Conservation (phyloP, 2,797 vertebrate species). For the Chelmon rostratus region DNA sequence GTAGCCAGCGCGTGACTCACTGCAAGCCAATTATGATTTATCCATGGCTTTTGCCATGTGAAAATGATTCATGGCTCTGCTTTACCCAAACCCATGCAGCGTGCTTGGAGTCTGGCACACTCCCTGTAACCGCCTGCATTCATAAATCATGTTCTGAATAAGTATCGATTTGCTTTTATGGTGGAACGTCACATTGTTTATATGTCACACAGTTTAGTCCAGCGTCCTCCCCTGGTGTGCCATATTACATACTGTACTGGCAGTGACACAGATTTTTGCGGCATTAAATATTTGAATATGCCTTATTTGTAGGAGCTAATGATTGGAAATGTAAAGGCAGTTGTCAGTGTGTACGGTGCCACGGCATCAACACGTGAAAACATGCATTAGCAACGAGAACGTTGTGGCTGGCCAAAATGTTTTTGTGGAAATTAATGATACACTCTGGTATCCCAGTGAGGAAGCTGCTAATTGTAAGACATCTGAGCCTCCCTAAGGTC, state of each 20-base stretch:
- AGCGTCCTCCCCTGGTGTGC: constrained; percentile 19
- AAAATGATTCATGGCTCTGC: constrained; percentile 77
- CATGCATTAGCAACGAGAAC: constrained; percentile 35
- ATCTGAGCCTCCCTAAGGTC: constrained; percentile 60
- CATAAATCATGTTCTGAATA: constrained; percentile 75
- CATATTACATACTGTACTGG: background rate
- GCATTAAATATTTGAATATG: constrained; percentile 3
- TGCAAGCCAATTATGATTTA: constrained; percentile 73
- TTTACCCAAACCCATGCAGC: constrained; percentile 63
- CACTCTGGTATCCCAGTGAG: constrained; percentile 50
- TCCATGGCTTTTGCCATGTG: constrained; percentile 71
- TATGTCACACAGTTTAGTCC: constrained; percentile 31
- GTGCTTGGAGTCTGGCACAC: constrained; percentile 62
- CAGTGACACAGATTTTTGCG: background rate
- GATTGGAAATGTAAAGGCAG: constrained; percentile 9
- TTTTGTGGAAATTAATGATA: constrained; percentile 68
- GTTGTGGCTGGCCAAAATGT: constrained; percentile 36
- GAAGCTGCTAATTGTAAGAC: constrained; percentile 73
- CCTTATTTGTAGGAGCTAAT: background rate
- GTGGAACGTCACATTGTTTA: constrained; percentile 50
- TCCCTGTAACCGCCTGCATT: constrained; percentile 56
- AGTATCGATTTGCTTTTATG: constrained; percentile 71
- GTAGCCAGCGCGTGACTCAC: constrained; percentile 59
- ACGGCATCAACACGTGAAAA: constrained; percentile 19
- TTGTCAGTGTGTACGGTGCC: background rate